phyloP scores from a whole-genome alignment of 2,113 vertebrate species.

The Eulacestoma nigropectus region DNA sequence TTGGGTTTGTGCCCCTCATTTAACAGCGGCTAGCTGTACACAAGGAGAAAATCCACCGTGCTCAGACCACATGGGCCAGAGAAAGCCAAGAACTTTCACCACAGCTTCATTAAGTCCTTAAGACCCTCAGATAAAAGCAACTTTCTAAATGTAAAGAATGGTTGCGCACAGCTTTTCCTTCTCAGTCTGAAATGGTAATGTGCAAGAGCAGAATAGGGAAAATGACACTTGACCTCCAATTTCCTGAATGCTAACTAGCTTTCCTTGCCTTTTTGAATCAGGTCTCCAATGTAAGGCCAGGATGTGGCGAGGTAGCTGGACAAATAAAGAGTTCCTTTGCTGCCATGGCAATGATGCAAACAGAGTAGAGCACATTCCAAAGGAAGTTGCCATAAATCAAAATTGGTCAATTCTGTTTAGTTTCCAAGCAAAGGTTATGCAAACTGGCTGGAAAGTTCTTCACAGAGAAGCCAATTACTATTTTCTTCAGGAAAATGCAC shows the following conservation, averaged over 20 bases:
- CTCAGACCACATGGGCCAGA: background rate
- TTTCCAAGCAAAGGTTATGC: conserved; percentile 66
- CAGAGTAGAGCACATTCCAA: conserved; percentile 70
- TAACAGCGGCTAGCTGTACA: background rate
- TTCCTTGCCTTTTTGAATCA: conserved; percentile 70
- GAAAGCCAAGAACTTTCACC: conserved; percentile 8
- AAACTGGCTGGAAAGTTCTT: conserved; percentile 76
- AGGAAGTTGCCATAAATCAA: conserved; percentile 79
- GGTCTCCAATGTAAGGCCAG: conserved; percentile 72
- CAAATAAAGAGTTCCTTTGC: conserved; percentile 78
- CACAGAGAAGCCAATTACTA: conserved; percentile 49
- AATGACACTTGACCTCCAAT: background rate
- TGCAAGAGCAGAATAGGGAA: background rate
- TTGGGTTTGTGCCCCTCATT: background rate
- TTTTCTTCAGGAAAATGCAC: conserved; percentile 3
- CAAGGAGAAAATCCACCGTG: conserved; percentile 1
- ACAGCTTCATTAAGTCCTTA: background rate
- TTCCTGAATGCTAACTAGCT: background rate
- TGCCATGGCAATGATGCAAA: conserved; percentile 83
- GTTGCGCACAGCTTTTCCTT: background rate
- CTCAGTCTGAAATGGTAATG: background rate
- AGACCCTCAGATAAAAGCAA: background rate
- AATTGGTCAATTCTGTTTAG: conserved; percentile 82
- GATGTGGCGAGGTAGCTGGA: conserved; percentile 69
- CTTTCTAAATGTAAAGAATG: background rate